These are phyloP conservation scores for Garra rufa DNA, from an alignment of 2,113 vertebrate species.

Conservation along the genomic window DNA sequence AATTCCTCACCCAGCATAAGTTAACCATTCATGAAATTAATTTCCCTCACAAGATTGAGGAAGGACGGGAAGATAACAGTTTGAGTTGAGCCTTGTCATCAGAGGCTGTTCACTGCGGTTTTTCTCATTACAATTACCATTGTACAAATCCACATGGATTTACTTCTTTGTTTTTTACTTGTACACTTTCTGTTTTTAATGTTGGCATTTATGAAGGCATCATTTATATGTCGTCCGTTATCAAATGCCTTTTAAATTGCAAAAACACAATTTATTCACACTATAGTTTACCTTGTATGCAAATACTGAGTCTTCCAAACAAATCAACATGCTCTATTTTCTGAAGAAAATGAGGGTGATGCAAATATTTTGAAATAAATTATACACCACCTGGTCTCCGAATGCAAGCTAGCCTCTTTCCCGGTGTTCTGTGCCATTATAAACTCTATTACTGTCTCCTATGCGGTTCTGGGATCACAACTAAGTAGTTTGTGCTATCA, in stretches of 20 bases:
- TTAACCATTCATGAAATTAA: conserved; percentile 73
- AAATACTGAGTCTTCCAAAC: conserved; percentile 12
- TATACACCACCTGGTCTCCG: conserved; percentile 34
- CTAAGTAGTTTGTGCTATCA: conserved; percentile 43
- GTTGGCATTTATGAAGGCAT: neutral
- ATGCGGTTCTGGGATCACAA: conserved; percentile 38
- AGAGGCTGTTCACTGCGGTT: conserved; percentile 10
- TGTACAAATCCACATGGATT: neutral
- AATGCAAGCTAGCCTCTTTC: conserved; percentile 15
- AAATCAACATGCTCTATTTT: conserved; percentile 23
- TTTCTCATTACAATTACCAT: neutral
- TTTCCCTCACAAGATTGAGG: conserved; percentile 52
- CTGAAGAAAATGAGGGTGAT: conserved; percentile 1
- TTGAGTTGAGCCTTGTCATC: conserved; percentile 30
- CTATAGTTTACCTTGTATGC: neutral
- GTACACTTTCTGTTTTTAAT: neutral
- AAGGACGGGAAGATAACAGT: conserved; percentile 36
- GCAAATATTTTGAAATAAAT: conserved; percentile 45
- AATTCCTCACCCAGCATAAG: conserved; percentile 60
- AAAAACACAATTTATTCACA: neutral
- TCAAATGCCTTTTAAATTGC: conserved; percentile 8
- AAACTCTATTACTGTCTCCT: conserved; percentile 38
- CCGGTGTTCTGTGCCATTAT: neutral
- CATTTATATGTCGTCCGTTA: neutral
- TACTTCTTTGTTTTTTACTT: neutral